A percentile compares a stretch with the other conserved stretches of the same genome.
Conservation (phyloP, 2,888 invertebrate genomes). For the Ceriagrion tenellum region DNA sequence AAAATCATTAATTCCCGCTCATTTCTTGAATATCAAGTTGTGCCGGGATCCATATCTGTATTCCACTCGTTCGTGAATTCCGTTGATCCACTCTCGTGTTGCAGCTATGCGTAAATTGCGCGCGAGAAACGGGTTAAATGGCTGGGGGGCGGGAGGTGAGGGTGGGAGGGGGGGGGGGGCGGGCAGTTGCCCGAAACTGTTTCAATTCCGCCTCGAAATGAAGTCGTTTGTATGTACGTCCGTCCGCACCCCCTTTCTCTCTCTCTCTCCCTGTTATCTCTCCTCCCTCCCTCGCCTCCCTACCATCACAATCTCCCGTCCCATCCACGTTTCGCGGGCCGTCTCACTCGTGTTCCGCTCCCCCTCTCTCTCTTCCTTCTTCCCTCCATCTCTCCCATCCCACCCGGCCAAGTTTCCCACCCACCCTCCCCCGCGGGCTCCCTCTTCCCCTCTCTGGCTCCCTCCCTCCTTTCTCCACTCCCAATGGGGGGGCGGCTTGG, state of each 20-base stretch:
- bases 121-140: neutral
- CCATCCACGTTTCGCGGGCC: no score
- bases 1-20: neutral
- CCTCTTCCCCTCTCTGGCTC: neutral
- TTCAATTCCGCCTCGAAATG: conserved; percentile 7
- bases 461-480: neutral
- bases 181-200: neutral
- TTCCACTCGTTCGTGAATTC: neutral
- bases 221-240: conserved; percentile 24
- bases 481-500: neutral
- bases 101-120: neutral
- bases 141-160: neutral
- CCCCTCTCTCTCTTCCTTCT: neutral
- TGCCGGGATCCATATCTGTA: neutral
- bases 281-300: neutral
- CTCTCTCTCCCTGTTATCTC: neutral
- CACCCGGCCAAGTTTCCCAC: neutral
- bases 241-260: no score
- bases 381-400: neutral
- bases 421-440: neutral
- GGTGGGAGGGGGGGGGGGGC: neutral
- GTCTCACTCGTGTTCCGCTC: no score
- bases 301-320: no score
- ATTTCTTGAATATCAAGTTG: neutral
- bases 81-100: neutral